Conservation (phyloP, 2,797 vertebrate species). For the Emydoidea blandingii region DNA sequence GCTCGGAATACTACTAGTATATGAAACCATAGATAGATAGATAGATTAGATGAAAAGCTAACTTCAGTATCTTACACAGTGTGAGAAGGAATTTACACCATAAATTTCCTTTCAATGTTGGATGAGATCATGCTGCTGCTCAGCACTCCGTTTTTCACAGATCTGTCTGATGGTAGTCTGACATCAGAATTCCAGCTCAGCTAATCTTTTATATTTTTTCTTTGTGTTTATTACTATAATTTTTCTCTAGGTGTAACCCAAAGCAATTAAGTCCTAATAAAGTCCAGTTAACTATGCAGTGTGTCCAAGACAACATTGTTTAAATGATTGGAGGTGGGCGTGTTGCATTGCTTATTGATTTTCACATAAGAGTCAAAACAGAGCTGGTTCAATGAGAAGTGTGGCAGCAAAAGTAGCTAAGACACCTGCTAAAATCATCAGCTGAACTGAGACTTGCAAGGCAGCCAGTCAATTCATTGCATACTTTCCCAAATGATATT, state of each 20-base stretch:
- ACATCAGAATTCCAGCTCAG: conserved; percentile 30
- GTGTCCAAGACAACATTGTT: rapidly evolving
- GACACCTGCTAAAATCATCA: conserved; percentile 65
- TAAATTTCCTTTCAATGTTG: neutral
- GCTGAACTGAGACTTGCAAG: neutral
- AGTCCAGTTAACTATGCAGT: neutral
- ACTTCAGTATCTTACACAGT: neutral
- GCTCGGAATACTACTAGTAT: neutral
- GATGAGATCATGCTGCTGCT: neutral
- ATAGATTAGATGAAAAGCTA: neutral
- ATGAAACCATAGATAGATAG: neutral
- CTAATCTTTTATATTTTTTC: conserved; percentile 42
- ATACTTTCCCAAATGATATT: conserved; percentile 59
- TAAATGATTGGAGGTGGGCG: neutral
- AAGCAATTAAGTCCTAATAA: conserved; percentile 20
- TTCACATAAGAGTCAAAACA: conserved; percentile 18
- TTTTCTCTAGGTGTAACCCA: conserved; percentile 10
- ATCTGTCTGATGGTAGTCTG: neutral
- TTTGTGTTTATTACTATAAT: conserved; percentile 23
- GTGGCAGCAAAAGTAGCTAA: conserved; percentile 66
- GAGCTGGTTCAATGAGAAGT: neutral
- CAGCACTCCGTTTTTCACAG: neutral
- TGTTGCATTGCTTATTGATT: neutral
- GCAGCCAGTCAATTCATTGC: conserved; percentile 43
- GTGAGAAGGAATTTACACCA: neutral